A percentile compares a stretch with the other conserved stretches of the same genome.
Evolutionary conservation across 2,888 invertebrate species (phyloP).

Genomic region (Timema cristinae): DNA sequence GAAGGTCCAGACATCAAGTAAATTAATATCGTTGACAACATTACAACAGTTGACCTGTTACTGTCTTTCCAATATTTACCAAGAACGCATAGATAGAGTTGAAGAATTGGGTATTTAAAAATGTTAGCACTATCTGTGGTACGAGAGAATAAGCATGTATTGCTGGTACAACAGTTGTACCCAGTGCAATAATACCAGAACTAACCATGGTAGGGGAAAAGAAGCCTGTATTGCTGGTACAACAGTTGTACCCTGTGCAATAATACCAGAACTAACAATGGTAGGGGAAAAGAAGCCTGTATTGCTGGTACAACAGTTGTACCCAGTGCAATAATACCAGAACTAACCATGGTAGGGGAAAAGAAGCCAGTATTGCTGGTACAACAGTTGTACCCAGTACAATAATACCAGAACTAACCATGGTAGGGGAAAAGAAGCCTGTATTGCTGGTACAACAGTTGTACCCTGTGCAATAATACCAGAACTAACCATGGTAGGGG

Average conservation of each 20-base stretch:
- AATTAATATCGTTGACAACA: too few species aligned
- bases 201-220: conserved; percentile 13
- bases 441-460: conserved; percentile 25
- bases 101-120: not conserved
- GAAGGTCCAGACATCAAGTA: too few species aligned
- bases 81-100: too few species aligned
- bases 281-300: conserved; percentile 29
- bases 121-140: conserved; percentile 20
- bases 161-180: conserved; percentile 26
- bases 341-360: not conserved
- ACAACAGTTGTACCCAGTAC: too few species aligned
- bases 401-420: too few species aligned
- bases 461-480: not conserved
- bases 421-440: conserved; percentile 25
- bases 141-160: conserved; percentile 28
- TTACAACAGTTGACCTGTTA: too few species aligned
- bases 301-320: conserved; percentile 2
- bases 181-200: not conserved
- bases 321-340: too few species aligned
- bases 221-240: too few species aligned
- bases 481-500: conserved; percentile 25
- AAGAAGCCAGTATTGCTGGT: too few species aligned
- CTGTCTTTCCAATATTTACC: too few species aligned
- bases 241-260: too few species aligned
- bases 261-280: conserved; percentile 17